A percentile compares a stretch with the other conserved stretches of the same genome.
These are phyloP conservation scores for Hypomecis atomaria DNA, from an alignment of 2,888 invertebrate genomes.

Conservation along the genomic window DNA sequence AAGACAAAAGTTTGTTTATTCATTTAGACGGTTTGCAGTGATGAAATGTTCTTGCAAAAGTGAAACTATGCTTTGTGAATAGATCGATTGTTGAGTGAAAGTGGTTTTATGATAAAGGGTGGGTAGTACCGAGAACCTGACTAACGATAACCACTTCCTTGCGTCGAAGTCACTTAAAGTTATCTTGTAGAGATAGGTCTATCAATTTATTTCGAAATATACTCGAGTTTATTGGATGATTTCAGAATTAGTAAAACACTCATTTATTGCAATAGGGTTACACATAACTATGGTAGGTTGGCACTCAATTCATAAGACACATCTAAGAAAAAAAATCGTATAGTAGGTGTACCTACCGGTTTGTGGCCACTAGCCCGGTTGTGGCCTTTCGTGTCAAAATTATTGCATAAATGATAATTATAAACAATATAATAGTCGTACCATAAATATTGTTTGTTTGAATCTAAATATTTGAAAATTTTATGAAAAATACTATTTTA, in stretches of 20 bases:
- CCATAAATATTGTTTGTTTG: no score
- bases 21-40: background rate
- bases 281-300: no score
- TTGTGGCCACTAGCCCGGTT: no score
- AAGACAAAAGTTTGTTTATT: background rate
- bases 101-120: constrained; percentile 16
- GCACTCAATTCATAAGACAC: no score
- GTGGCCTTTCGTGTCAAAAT: no score
- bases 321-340: no score
- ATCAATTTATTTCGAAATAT: background rate
- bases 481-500: no score
- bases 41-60: constrained; percentile 11
- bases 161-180: constrained; percentile 5
- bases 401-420: no score
- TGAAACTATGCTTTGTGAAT: constrained; percentile 7
- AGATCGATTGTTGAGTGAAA: constrained; percentile 19
- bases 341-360: no score
- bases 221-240: constrained; percentile 2
- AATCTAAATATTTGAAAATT: no score
- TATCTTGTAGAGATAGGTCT: background rate
- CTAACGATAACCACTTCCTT: constrained; percentile 10
- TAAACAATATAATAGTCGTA: no score
- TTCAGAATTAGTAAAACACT: constrained; percentile 1
- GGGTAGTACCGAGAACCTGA: constrained; percentile 17
- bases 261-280: no score